Evolutionary conservation across 1,140 invertebrate species (phyloP).

Genomic region (Pseudomyrmex gracilis): DNA sequence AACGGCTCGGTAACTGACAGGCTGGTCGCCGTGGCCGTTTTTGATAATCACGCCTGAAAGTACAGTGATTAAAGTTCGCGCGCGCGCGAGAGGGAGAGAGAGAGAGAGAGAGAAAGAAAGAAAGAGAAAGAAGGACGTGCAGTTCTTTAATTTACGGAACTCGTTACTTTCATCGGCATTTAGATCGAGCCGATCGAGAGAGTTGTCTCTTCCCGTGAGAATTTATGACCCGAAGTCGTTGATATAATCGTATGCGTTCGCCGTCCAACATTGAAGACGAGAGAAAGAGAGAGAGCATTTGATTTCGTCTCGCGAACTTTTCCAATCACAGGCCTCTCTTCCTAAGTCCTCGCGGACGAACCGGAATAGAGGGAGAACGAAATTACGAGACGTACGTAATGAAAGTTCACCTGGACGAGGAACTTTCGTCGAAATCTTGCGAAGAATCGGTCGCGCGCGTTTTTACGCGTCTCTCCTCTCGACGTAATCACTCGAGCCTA

Average conservation of each 20-base stretch:
- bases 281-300: slow-evolving; percentile 55
- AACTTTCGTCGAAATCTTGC: slow-evolving; percentile 62
- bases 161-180: slow-evolving; percentile 41
- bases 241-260: slow-evolving; percentile 67
- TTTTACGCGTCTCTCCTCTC: slow-evolving; percentile 44
- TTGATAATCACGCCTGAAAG: slow-evolving; percentile 26
- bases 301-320: slow-evolving; percentile 74
- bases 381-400: slow-evolving; percentile 72
- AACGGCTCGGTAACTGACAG: slow-evolving; percentile 37
- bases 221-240: slow-evolving; percentile 43
- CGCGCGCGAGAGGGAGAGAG: no score
- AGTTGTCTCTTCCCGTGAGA: slow-evolving; percentile 30
- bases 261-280: slow-evolving; percentile 52
- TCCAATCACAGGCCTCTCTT: slow-evolving; percentile 79
- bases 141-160: slow-evolving; percentile 34
- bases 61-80: slow-evolving; percentile 40
- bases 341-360: slow-evolving; percentile 53
- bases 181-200: slow-evolving; percentile 43
- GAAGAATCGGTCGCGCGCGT: slow-evolving; percentile 23
- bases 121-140: background rate
- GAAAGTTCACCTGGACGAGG: slow-evolving; percentile 70
- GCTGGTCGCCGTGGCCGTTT: slow-evolving; percentile 23
- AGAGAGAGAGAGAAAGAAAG: no score
- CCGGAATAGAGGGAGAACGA: background rate
- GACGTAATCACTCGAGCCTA: slow-evolving; percentile 49